Base-by-base conservation (phyloP, 2,113 vertebrate genomes). In the Neolamprologus tretocephalus region DNA sequence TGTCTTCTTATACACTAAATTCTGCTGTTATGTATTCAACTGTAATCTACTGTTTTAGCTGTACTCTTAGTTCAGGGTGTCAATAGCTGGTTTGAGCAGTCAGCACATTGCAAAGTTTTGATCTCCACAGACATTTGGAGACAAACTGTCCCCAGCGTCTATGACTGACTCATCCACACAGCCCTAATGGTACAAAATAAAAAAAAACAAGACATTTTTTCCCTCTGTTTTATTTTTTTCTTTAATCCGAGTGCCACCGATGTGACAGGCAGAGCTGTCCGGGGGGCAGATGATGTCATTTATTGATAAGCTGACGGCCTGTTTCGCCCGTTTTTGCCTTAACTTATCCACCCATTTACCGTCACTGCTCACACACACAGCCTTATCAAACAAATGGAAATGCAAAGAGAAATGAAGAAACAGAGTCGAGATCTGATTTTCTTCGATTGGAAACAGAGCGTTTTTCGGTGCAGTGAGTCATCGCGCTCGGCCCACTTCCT, bases 401-500 rank as follows among this genome's bases (percentile, higher is more conserved):
- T 37, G 91, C 89, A 87, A 91, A 89, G 85, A 92, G 80, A 86
- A 89, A 86, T 8, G 88, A 87, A 87, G 82, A 82, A 88, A 83
- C 89, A 68, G 35, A 86, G 89, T 9, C 2, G 85, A 94, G 93
- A 95, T 95, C 87, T 81, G 94, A 96, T 96, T 94, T 83, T 75
- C 89, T 92, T 92, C 79, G 93, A 95, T 94, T 93, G 93, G 91
- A 91, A 95, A 89, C 94, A 95, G 94, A 95, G 87, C 68, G 91
- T 89, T 94, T 66, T 92, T 92, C 2, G 83, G 51, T 23, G 88
- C 90, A 82, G 90, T 96, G 94, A 95, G 86, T 95, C 95, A 95
- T 90, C 58, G 81, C 73, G 71, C 54, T 13, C 49, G 35, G 61
- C 82, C 90, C 92, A 90, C 93, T 96, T 94, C 91, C 93, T 89